Evolutionary conservation across 2,888 invertebrate genomes (phyloP), one percentile per base, ranked within the genome.

Genomic region (Nomada flava): DNA sequence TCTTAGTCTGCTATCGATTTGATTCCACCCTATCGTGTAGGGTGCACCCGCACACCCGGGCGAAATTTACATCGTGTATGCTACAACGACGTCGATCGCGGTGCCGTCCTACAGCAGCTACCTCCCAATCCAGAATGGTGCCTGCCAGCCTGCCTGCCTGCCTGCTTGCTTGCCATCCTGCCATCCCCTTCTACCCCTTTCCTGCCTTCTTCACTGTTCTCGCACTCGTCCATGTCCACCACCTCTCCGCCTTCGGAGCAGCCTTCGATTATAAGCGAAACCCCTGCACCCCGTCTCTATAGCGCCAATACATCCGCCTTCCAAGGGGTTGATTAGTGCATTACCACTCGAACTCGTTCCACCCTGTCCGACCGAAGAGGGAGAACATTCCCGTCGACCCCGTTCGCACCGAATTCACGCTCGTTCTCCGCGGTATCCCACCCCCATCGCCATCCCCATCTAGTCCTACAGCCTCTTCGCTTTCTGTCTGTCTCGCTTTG

Each of bases 1-100:
- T 92, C 93, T 93, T 93, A 92, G 92, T 93, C 93, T 91, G 92
- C 92, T 93, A 93, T 93, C 93, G 93, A 93, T 93, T 93, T 93
- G 93, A 93, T 93, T 93, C 93, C 92, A 91, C 92, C 92, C 92
- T 92, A 91, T 91, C 92, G 92, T 92, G 89, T 91, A 90, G 90
- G 91, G 91, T 90, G 91, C 90, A 91, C 90, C 90, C 90, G 88
- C 87, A 87, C 91, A 89, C 88, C 85, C 88, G 90, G 90, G 91
- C 90, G 86, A 92, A 93, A 93, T 93, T 93, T 93, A 92, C 93
- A 93, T 93, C 91, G 91, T 90, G 89, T 89, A 90, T 91, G 90
- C 91, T 90, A 91, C 91, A 91, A 90, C 91, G 88, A 90, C 89
- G 91, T 91, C 86, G 89, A 90, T 90, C 88, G 89, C 86, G 85